These are phyloP conservation scores for Eupristina koningsbergeri DNA, from an alignment of 1,140 invertebrate genomes.

Conservation along the genomic window DNA sequence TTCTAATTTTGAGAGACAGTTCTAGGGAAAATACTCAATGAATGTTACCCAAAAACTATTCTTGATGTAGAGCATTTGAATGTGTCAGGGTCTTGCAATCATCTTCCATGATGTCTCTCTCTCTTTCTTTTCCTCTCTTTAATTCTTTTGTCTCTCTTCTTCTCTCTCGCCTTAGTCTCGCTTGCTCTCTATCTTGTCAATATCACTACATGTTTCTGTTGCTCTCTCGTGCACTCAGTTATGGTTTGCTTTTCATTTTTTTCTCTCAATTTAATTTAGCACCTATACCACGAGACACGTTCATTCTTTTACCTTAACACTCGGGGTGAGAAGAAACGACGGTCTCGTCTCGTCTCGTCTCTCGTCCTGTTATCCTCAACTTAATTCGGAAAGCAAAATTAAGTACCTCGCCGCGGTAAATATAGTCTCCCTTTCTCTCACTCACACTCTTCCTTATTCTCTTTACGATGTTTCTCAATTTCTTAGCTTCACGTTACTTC, in stretches of 20 bases:
- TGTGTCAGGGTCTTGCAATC: conserved; percentile 62
- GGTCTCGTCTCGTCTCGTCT: conserved; percentile 6
- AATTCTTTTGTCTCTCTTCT: not conserved
- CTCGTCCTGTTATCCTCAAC: conserved; percentile 54
- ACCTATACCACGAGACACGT: conserved; percentile 50
- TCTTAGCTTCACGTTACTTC: not conserved
- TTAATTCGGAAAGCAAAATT: conserved; percentile 71
- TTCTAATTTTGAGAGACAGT: conserved; percentile 73
- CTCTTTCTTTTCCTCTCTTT: conserved; percentile 9
- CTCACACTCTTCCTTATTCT: conserved; percentile 1
- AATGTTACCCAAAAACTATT: conserved; percentile 63
- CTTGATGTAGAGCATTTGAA: conserved; percentile 64
- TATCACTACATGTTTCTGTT: not conserved
- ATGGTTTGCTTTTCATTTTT: not conserved
- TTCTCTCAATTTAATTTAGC: conserved; percentile 59
- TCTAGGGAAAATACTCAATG: conserved; percentile 69
- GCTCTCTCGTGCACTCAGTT: not conserved
- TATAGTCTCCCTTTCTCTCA: conserved; percentile 55
- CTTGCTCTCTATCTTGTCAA: too few species aligned
- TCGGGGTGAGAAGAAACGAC: conserved; percentile 19
- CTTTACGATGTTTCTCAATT: not conserved
- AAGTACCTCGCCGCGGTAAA: conserved; percentile 68
- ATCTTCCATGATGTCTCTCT: conserved; percentile 18
- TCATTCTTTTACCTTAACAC: conserved; percentile 49
- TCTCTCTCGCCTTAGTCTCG: not conserved